Evolutionary conservation across 2,113 vertebrate genomes (phyloP).

Genomic region (Irena cyanogastra): DNA sequence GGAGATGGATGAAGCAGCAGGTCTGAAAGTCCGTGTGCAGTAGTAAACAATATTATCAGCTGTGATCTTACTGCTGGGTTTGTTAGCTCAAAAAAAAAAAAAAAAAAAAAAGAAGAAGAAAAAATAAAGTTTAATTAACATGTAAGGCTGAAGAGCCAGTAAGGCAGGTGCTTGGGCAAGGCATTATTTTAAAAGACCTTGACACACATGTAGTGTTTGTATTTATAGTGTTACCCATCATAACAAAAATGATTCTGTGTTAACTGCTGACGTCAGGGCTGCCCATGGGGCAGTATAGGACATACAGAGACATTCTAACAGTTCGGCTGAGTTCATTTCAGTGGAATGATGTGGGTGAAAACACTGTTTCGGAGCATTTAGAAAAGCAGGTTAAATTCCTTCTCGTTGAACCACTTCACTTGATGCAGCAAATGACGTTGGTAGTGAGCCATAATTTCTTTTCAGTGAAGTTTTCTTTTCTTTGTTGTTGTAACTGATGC

Average conservation of each 20-base stretch:
- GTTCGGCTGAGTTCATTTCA: slow-evolving; percentile 7
- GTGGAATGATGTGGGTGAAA: slow-evolving; percentile 48
- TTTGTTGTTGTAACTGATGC: slow-evolving; percentile 33
- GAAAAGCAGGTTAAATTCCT: slow-evolving; percentile 59
- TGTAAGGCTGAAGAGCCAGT: slow-evolving; percentile 8
- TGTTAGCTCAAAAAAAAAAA: not conserved
- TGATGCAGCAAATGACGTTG: not conserved
- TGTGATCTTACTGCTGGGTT: not conserved
- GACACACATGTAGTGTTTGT: slow-evolving; percentile 25
- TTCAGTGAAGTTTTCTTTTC: slow-evolving; percentile 14
- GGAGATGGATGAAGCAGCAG: not conserved
- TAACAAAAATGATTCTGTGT: not conserved
- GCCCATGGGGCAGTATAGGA: not conserved
- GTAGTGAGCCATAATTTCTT: not conserved
- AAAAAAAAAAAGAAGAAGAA: not conserved
- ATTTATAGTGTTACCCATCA: slow-evolving; percentile 14
- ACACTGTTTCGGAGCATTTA: not conserved
- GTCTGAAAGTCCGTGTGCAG: not conserved
- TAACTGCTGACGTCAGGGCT: not conserved
- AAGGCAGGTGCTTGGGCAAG: slow-evolving; percentile 8
- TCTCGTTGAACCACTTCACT: not conserved
- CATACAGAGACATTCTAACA: slow-evolving; percentile 23
- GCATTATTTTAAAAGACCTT: slow-evolving; percentile 13
- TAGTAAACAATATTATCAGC: not conserved
- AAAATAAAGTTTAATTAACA: not conserved